These are phyloP conservation scores for Drosophila funebris DNA, from an alignment of 1,140 invertebrate genomes.

Conservation along the genomic window DNA sequence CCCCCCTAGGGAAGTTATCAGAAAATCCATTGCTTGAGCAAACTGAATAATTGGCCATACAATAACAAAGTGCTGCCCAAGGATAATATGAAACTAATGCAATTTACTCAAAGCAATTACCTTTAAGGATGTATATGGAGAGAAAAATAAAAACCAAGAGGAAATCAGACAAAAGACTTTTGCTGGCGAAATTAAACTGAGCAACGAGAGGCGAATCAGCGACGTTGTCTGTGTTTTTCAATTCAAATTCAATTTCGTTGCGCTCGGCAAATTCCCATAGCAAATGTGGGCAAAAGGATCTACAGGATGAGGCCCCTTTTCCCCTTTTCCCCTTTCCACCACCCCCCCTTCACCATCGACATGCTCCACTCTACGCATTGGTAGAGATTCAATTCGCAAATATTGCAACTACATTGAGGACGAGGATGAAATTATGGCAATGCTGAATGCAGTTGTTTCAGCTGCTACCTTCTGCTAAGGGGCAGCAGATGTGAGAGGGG, in stretches of 20 bases:
- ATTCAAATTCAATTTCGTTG: slow-evolving; percentile 70
- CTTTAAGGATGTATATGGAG: slow-evolving; percentile 10
- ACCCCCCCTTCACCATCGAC: background rate
- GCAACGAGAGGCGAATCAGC: slow-evolving; percentile 9
- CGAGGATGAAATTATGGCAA: slow-evolving; percentile 68
- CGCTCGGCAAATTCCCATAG: slow-evolving; percentile 46
- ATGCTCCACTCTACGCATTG: background rate
- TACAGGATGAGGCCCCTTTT: background rate
- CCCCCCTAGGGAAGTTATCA: background rate
- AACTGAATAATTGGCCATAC: slow-evolving; percentile 13
- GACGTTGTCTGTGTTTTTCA: slow-evolving; percentile 43
- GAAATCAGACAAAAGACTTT: slow-evolving; percentile 17
- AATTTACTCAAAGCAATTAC: slow-evolving; percentile 37
- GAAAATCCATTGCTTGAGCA: background rate
- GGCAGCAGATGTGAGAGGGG: background rate
- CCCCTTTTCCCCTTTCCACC: background rate
- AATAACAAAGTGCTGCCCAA: slow-evolving; percentile 45
- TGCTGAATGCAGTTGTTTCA: slow-evolving; percentile 55
- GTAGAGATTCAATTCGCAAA: slow-evolving; percentile 65
- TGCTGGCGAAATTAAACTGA: slow-evolving; percentile 15
- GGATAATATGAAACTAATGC: slow-evolving; percentile 40
- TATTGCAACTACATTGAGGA: slow-evolving; percentile 52
- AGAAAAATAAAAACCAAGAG: too few relatives aligned
- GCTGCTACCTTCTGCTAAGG: slow-evolving; percentile 30
- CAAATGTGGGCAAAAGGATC: slow-evolving; percentile 25